Evolutionary conservation across 2,113 vertebrate genomes (phyloP), one percentile per base, ranked within the genome.

Genomic region (Salvelinus namaycush): DNA sequence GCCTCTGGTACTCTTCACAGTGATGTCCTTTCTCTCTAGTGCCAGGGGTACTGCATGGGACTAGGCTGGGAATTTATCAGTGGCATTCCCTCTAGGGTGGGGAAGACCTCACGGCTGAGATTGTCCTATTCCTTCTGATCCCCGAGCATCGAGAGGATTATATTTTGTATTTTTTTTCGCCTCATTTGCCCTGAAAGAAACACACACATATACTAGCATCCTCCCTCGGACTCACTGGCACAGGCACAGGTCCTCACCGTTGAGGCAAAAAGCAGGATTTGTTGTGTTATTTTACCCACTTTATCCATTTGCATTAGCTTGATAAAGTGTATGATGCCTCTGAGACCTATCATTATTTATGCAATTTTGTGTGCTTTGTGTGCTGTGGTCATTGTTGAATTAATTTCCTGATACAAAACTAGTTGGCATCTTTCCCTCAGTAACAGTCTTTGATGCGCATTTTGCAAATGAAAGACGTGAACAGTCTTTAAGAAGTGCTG

Each of bases 321-420:
- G 87, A 90, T 91, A 89, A 89, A n/a, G 79, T 71, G 79, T 59
- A 84, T 44, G 72, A 83, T 85, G 83, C 89, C 83, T 83, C 75
- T 0, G 87, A 90, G 89, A 89, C 86, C 75, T 73, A 86, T 89
- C 85, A 89, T 87, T 89, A 85, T 86, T 90, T 86, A 85, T 85
- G 76, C 89, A 85, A 88, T 90, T 87, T 80, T 86, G 9, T 11
- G 9, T 34, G 8, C 39, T 80, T 86, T 86, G 84, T 86, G 75
- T 73, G 66, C 83, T 84, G 87, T 44, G 39, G 9, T 75, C 81
- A 11, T 44, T 44, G 9, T 2, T 44, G 81, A 79, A 84, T 31
- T 24, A 79, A 84, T 81, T 84, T 74, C 74, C 81, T 68, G 1
- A 67, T 57, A 20, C 20, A 57, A 57, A 57, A 20, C 54, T 0